phyloP scores from a whole-genome alignment of 2,888 invertebrate species.

The Amphipyra tragopoginis region DNA sequence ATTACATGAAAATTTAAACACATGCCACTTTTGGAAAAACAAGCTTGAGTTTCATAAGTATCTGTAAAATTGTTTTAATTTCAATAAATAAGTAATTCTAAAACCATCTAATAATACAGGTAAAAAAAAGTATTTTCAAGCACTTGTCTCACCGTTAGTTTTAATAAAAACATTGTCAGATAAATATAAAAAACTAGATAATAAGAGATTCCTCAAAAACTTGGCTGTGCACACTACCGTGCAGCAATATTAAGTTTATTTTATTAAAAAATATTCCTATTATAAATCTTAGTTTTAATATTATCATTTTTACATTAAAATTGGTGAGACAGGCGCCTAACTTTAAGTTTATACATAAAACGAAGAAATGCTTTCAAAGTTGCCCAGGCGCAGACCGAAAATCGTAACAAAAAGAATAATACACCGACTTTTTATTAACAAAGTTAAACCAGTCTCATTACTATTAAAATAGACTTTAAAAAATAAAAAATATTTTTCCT shows the following conservation, averaged over 20 bases:
- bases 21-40: no score
- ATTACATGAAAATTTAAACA: no score
- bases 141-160: conserved; percentile 50
- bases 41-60: not conserved
- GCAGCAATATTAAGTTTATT: not conserved
- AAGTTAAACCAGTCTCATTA: conserved; percentile 53
- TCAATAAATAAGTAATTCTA: conserved; percentile 4
- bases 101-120: conserved; percentile 3
- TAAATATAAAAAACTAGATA: conserved; percentile 33
- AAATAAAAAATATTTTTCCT: not conserved
- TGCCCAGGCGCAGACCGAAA: conserved; percentile 20
- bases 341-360: conserved; percentile 15
- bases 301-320: conserved; percentile 30
- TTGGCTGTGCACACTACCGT: conserved; percentile 19
- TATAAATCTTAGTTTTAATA: conserved; percentile 19
- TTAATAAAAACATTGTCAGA: conserved; percentile 9
- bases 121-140: conserved; percentile 23
- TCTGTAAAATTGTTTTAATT: conserved; percentile 24
- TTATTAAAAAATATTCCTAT: not conserved
- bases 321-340: conserved; percentile 56
- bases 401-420: not conserved
- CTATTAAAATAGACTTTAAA: conserved; percentile 24
- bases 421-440: conserved; percentile 28
- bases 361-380: conserved; percentile 9
- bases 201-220: conserved; percentile 12